Evolutionary conservation across 2,113 vertebrate species (phyloP).

Genomic region (Callaeas wilsoni): DNA sequence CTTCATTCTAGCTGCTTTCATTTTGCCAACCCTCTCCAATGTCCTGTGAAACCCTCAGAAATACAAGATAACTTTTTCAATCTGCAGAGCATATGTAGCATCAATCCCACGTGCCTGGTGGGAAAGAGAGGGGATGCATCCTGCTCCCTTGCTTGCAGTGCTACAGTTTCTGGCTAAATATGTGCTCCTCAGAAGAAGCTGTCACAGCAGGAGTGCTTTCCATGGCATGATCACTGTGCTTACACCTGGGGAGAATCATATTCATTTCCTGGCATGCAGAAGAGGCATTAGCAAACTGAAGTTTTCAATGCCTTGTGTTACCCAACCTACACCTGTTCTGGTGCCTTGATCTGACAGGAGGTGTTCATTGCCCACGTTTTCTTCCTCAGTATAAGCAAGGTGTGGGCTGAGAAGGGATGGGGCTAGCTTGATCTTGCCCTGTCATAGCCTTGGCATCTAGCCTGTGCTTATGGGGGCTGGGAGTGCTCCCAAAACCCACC

Average conservation of each 20-base stretch:
- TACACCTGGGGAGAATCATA: background rate
- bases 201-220: background rate
- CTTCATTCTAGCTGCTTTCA: background rate
- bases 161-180: background rate
- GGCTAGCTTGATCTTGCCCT: background rate
- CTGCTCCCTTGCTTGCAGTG: background rate
- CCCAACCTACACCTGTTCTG: background rate
- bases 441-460: background rate
- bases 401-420: background rate
- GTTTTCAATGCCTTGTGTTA: background rate
- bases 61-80: background rate
- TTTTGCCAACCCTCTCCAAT: background rate
- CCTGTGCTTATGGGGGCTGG: background rate
- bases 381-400: background rate
- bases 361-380: background rate
- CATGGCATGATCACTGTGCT: fast-evolving
- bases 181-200: background rate
- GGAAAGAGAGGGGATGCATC: background rate
- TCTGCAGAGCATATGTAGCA: background rate
- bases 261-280: background rate
- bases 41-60: background rate
- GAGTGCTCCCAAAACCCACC: background rate
- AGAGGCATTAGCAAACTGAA: fast-evolving
- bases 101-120: background rate
- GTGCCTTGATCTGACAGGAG: background rate